Conservation (phyloP, 1,140 invertebrate genomes). For the Zaprionus ghesquierei region DNA sequence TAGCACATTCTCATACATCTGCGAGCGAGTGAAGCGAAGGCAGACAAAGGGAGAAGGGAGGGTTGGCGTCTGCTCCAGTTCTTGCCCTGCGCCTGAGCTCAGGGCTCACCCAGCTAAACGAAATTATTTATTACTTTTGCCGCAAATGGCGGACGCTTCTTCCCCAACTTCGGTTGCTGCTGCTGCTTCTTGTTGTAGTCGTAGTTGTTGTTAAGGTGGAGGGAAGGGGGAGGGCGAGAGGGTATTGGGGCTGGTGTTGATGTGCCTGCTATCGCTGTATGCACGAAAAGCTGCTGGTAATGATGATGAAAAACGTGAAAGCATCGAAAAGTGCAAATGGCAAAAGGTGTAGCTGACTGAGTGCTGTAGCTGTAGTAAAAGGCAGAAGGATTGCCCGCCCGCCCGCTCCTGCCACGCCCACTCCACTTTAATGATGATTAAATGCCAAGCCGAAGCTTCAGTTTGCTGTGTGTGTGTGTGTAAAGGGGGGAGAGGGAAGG, state of each 20-base stretch:
- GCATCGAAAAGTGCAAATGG: slow-evolving; percentile 80
- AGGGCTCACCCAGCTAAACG: slow-evolving; percentile 58
- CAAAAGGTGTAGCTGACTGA: slow-evolving; percentile 43
- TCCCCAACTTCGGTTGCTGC: not conserved
- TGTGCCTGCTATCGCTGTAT: slow-evolving; percentile 17
- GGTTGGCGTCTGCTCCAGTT: slow-evolving; percentile 28
- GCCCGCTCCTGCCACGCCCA: slow-evolving; percentile 18
- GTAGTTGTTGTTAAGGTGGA: not conserved
- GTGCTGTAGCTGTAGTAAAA: slow-evolving; percentile 14
- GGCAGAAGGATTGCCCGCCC: slow-evolving; percentile 62
- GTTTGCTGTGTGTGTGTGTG: not conserved
- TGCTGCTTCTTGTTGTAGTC: not conserved
- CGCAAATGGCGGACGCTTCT: slow-evolving; percentile 35
- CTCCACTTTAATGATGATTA: slow-evolving; percentile 73
- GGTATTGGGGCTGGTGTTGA: slow-evolving; percentile 5
- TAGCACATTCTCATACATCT: slow-evolving; percentile 61
- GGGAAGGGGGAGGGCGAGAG: not conserved
- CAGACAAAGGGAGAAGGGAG: too few relatives aligned
- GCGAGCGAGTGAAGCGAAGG: not conserved
- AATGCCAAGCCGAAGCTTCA: slow-evolving; percentile 41
- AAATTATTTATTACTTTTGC: slow-evolving; percentile 78
- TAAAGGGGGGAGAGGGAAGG: not conserved
- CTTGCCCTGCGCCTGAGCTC: slow-evolving; percentile 31
- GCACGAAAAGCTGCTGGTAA: slow-evolving; percentile 54
- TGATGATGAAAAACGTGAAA: slow-evolving; percentile 81